Evolutionary conservation across 1,140 invertebrate species (phyloP), one percentile per base, ranked within the genome.

Genomic region (Trichonephila inaurata): DNA sequence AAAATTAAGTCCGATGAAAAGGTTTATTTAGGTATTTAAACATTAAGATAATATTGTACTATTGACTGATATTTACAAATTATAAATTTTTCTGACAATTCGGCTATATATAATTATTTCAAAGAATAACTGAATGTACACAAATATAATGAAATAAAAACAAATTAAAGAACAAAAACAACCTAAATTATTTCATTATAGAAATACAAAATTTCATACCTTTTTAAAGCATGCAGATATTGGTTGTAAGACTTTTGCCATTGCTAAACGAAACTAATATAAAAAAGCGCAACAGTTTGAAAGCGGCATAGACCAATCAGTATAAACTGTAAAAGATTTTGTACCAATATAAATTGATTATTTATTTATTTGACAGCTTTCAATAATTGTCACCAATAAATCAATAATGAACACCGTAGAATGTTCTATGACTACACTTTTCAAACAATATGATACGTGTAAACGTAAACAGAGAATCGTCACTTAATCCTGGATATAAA

Each of bases 221-320:
- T 91, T 91, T 91, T 82, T 91, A n/a, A 91, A 61, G 60, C 89
- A 91, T 28, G 89, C 89, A 82, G 89, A 81, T 64, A 91, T 82
- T 44, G 89, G 89, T 91, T 82, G 69, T 33, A 91, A 91, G 82
- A 91, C 69, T 91, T 91, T 91, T 16, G 89, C 89, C 89, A 91
- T 91, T 81, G 89, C 6, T 33, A 58, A 24, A 28, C 33, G 82
- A 28, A 66, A 58, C 64, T 40, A 88, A 21, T 44, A 19, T 66
- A 28, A 24, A 19, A 33, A 88, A 66, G 61, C n/a, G 51, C 83
- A 61, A 85, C 58, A 85, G 51, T 85, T 85, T 3, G 10, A 12
- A 85, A 16, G 83, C 44, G n/a, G 72, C 72, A 77, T 77, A 77
- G 28, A 77, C 28, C 24, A 16, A 69, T 33, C 14, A 33, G 12